Percentiles rank a stretch among this genome's conserved stretches.
phyloP scores from a whole-genome alignment of 2,113 vertebrate species.

The Spea multiplicata region DNA sequence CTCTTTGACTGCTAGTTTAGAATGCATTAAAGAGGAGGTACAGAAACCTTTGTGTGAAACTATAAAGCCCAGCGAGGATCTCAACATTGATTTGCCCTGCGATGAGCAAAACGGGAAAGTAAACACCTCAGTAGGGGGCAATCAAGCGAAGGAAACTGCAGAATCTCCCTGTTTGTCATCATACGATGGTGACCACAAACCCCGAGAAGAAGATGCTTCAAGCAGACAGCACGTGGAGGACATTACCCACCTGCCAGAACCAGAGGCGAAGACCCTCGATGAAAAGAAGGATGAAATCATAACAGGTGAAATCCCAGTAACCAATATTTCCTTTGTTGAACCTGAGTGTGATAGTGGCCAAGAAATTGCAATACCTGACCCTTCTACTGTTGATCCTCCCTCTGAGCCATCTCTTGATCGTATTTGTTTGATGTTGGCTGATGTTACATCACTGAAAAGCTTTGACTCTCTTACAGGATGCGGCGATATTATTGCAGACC shows the following conservation, averaged over 20 bases:
- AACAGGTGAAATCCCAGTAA: constrained; percentile 69
- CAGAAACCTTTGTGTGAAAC: constrained; percentile 63
- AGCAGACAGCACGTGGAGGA: constrained; percentile 2
- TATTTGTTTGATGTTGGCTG: constrained; percentile 91
- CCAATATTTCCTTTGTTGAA: constrained; percentile 65
- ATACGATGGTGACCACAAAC: constrained; percentile 29
- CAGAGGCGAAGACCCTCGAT: constrained; percentile 52
- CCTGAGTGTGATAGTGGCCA: constrained; percentile 64
- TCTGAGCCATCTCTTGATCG: constrained; percentile 82
- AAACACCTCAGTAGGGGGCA: constrained; percentile 50
- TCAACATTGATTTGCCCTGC: constrained; percentile 53
- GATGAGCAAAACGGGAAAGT: constrained; percentile 54
- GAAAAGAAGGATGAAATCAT: constrained; percentile 63
- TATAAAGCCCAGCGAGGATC: constrained; percentile 53
- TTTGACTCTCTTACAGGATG: constrained; percentile 99
- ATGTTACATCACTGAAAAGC: constrained; percentile 98
- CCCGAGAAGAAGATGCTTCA: constrained; percentile 51
- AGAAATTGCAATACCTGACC: constrained; percentile 71
- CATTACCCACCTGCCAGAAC: constrained; percentile 49
- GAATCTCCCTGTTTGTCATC: constrained; percentile 35
- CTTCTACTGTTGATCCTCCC: constrained; percentile 81
- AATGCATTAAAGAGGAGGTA: constrained; percentile 76
- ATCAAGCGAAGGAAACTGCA: constrained; percentile 41
- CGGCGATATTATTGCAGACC: constrained; percentile 97
- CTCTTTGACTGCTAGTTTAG: constrained; percentile 83